phyloP scores from a whole-genome alignment of 2,888 invertebrate genomes.

The Drosophila cognata region DNA sequence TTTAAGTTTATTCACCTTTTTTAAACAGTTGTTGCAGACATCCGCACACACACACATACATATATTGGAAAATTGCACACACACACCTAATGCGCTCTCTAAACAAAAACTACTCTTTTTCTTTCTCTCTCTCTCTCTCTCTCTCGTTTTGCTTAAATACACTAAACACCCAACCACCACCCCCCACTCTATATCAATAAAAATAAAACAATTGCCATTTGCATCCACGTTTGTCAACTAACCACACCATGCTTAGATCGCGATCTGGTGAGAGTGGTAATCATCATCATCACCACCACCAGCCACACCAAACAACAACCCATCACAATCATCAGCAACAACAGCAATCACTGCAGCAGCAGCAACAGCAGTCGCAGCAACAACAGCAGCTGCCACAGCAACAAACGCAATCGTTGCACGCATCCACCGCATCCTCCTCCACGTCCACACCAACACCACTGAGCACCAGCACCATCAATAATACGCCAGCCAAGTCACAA shows the following conservation, averaged over 20 bases:
- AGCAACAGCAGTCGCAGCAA: constrained; percentile 46
- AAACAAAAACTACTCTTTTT: constrained; percentile 41
- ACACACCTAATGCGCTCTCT: constrained; percentile 29
- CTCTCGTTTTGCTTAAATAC: constrained; percentile 59
- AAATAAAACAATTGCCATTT: constrained; percentile 8
- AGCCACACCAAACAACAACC: constrained; percentile 50
- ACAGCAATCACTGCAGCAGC: constrained; percentile 41
- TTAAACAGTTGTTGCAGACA: constrained; percentile 18
- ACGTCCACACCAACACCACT: constrained; percentile 30
- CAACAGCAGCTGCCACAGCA: constrained; percentile 64
- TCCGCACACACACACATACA: not conserved
- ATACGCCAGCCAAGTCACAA: constrained; percentile 49
- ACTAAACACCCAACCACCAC: constrained; percentile 18
- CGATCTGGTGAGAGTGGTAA: constrained; percentile 80
- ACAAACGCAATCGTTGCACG: constrained; percentile 39
- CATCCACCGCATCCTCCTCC: constrained; percentile 26
- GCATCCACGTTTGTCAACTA: constrained; percentile 6
- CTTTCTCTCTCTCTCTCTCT: constrained; percentile 40
- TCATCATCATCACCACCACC: constrained; percentile 68
- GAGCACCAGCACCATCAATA: constrained; percentile 27
- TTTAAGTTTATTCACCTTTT: constrained; percentile 16
- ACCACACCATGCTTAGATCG: constrained; percentile 67
- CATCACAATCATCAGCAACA: constrained; percentile 36
- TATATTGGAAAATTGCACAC: constrained; percentile 1
- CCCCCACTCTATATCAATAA: constrained; percentile 9